Evolutionary conservation across 2,888 invertebrate species (phyloP).

Genomic region (Pomacea canaliculata): DNA sequence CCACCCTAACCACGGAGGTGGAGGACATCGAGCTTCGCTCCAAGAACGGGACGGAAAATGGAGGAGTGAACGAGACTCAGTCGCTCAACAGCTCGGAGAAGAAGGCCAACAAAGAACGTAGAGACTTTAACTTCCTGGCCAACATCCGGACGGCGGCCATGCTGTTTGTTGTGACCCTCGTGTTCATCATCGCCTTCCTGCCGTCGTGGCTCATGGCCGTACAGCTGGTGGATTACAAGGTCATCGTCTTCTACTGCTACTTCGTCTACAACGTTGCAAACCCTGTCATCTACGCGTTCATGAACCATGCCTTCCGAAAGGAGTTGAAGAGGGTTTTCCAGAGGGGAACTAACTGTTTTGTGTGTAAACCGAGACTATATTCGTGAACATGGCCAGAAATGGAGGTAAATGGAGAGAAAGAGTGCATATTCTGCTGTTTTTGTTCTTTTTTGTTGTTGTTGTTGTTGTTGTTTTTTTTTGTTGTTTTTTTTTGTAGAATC

Average conservation of each 20-base stretch:
- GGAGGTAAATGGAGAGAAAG: too few relatives aligned
- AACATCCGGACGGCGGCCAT: slow-evolving; percentile 69
- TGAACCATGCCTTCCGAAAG: slow-evolving; percentile 68
- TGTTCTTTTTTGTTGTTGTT: too few relatives aligned
- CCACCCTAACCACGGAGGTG: slow-evolving; percentile 13
- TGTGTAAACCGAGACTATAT: too few relatives aligned
- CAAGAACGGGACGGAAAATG: slow-evolving; percentile 24
- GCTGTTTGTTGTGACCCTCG: slow-evolving; percentile 68
- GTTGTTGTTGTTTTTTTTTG: too few relatives aligned
- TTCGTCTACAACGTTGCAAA: slow-evolving; percentile 69
- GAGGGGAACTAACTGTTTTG: slow-evolving; percentile 28
- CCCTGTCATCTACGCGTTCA: slow-evolving; percentile 69
- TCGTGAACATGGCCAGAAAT: too few relatives aligned
- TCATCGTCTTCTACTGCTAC: slow-evolving; percentile 67
- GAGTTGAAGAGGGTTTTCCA: slow-evolving; percentile 59
- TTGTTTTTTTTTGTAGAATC: too few relatives aligned
- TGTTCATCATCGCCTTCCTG: slow-evolving; percentile 68
- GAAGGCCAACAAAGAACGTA: slow-evolving; percentile 42
- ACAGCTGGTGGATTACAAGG: slow-evolving; percentile 51
- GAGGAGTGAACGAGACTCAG: slow-evolving; percentile 14
- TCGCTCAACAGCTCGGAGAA: slow-evolving; percentile 28
- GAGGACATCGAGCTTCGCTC: slow-evolving; percentile 28
- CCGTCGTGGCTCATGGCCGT: slow-evolving; percentile 68
- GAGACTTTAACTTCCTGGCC: slow-evolving; percentile 61
- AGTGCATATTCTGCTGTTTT: too few relatives aligned